Percentiles rank a stretch among this genome's conserved stretches.
phyloP scores from a whole-genome alignment of 2,113 vertebrate species.

The Gasterosteus nipponicus region DNA sequence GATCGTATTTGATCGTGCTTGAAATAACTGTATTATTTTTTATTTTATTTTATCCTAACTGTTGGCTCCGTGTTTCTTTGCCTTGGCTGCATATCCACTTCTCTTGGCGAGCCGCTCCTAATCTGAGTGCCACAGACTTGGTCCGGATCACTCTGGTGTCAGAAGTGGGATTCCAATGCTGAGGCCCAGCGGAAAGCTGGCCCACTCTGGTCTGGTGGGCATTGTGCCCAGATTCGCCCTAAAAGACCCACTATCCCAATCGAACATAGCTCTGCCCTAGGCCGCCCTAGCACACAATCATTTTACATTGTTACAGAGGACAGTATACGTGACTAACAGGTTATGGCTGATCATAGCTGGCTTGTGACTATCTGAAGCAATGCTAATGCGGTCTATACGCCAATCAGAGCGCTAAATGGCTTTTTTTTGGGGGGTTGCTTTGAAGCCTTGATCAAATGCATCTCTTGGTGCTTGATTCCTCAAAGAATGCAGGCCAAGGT shows the following conservation, averaged over 20 bases:
- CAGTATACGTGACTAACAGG: slow-evolving; percentile 62
- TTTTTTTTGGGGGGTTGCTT: slow-evolving; percentile 52
- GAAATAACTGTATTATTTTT: slow-evolving; percentile 54
- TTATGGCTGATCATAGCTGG: slow-evolving; percentile 51
- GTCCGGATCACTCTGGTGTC: slow-evolving; percentile 73
- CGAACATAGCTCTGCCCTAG: slow-evolving; percentile 36
- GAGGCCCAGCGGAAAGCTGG: slow-evolving; percentile 75
- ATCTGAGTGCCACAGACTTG: slow-evolving; percentile 80
- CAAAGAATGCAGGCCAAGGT: slow-evolving; percentile 72
- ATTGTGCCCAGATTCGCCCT: slow-evolving; percentile 65
- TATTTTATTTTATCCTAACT: slow-evolving; percentile 59
- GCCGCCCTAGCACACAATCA: slow-evolving; percentile 56
- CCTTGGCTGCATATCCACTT: slow-evolving; percentile 72
- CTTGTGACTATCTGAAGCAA: slow-evolving; percentile 55
- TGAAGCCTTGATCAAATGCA: slow-evolving; percentile 74
- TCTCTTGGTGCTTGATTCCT: slow-evolving; percentile 73
- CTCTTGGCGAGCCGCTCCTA: slow-evolving; percentile 75
- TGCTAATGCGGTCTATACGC: slow-evolving; percentile 62
- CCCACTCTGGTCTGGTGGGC: slow-evolving; percentile 60
- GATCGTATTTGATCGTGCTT: slow-evolving; percentile 48
- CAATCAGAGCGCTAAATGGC: slow-evolving; percentile 75
- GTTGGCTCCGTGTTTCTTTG: slow-evolving; percentile 69
- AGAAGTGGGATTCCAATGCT: slow-evolving; percentile 74
- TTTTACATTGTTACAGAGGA: slow-evolving; percentile 68
- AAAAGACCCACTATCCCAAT: slow-evolving; percentile 56